Base-by-base conservation (phyloP, 2,888 invertebrate genomes). In the Scaptomyza flava region DNA sequence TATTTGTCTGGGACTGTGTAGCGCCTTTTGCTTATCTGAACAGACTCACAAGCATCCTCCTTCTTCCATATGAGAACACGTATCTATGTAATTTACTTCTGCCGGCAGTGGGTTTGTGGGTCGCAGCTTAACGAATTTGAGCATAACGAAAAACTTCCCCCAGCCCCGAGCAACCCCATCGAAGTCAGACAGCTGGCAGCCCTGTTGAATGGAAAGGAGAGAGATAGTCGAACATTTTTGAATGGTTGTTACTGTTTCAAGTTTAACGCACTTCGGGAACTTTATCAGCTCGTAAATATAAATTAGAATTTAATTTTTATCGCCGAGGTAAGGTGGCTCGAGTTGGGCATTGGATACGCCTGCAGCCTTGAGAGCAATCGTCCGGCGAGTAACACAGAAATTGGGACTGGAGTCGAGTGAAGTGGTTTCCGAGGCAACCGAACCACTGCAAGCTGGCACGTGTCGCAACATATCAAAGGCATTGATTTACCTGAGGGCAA, bases 231-330 rank as follows among this genome's bases (percentile, higher is more conserved):
- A 70, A 83, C 76, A 86, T 86, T 87, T 87, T 84, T 81, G 76
- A 83, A 86, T 80, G 74, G 68, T 70, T 87, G 70, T 71, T 84
- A 75, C 68, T 84, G 81, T 81, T 79, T 72, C 74, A 79, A 82
- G 82, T 77, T 76, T 74, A 77, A 82, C 85, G 73, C 85, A 81
- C 82, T 72, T 56, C 71, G 65, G 84, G 68, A 78, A 81, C 68
- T 87, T 85, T 85, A 85, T 88, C 88, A 86, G 87, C 79, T 88
- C 85, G 85, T 84, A 84, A 84, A 84, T 84, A 87, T 84, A 87
- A 84, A 84, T 84, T 87, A 87, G 88, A 85, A 83, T 85, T 83
- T 86, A 86, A 87, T 85, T 85, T 85, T 85, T 86, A 83, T 86
- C 70, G 77, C 52, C 72, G 76, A 60, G 62, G 68, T 72, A 68